Evolutionary conservation across 2,888 invertebrate species (phyloP), one percentile per base, ranked within the genome.

Genomic region (Unio pictorum): DNA sequence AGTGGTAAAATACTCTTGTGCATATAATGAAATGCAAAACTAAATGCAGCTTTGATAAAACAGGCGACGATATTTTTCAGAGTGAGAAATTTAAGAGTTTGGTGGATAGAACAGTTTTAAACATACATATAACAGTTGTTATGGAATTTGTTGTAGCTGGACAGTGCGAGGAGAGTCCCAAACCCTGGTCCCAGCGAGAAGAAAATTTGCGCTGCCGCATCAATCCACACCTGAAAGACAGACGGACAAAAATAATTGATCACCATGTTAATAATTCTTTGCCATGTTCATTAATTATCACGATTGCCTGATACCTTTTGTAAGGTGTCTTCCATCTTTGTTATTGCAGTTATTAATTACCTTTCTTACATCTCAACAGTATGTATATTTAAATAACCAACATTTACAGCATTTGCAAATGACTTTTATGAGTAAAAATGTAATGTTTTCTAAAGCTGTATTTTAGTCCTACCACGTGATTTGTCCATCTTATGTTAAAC

Each of bases 181-280:
- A 97, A 97, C 1, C 97, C 97, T 0, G 97, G 97, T 20, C 97
- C 97, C 64, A 97, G 91, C 0, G 96, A 97, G 91, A 97, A 97
- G 91, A 97, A 97, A 82, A 97, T 96, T 91, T 97, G 97, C 3
- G 96, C 95, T 0, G 97, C 97, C 0, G 97, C 97, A 89, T 96
- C 96, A 68, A 96, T 94, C 97, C 97, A 97, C 15, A 96, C 96
- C 95, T 95, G 82, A 28, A 72, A 69, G 20, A 61, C 30, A 56
- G 59, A 34, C n/a, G 6, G 45, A 26, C 61, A 67, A 58, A 45
- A 45, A 15, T 15, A 45, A 11, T 15, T 2, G 17, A 59, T 18
- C 5, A n/a, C 15, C 17, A 6, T 63, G 45, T 34, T 18, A 45
- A 17, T 28, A 18, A 15, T 58, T 34, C 7, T 34, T 34, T 34